Evolutionary conservation across 2,888 invertebrate species (phyloP), one percentile per base, ranked within the genome.

Genomic region (Reticulitermes lucifugus): DNA sequence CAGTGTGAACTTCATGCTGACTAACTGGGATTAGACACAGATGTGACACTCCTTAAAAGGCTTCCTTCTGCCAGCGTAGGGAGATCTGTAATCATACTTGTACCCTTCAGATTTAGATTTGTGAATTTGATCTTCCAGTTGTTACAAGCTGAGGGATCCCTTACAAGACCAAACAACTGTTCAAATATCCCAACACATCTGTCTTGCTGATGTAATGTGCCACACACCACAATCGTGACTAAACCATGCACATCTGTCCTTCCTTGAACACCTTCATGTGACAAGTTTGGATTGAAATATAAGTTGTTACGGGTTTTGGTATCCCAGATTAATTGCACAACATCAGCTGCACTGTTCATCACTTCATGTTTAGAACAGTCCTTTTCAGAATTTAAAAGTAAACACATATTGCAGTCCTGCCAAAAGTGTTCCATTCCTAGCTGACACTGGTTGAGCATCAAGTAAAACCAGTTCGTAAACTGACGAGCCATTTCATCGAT

Each of bases 51-150:
- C 65, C 12, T 65, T 29, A 77, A 22, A 77, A 46, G n/a, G n/a
- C 46, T 77, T n/a, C 51, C 77, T 46, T 89, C 89, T 87, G 88
- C 87, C 79, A 90, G 87, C 80, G 87, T 88, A 25, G 90, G 90
- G 22, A 87, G 87, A 43, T 86, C 87, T 35, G 87, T 85, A 25
- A 89, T 88, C 59, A 87, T 88, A 18, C 35, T 21, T 87, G 89
- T 88, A 87, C 91, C 92, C 79, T 90, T 90, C 71, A 93, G 89
- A 86, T 91, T 88, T 41, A 93, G 88, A 87, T 93, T 91, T 14
- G 92, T 91, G n/a, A 91, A 92, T 89, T 94, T 95, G 41, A 95
- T 92, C 90, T 94, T 95, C 94, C 94, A 95, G 89, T 94, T 94
- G 88, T 94, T 94, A n/a, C 92, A 91, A 51, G 91, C 90, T 82